phyloP scores from a whole-genome alignment of 2,888 invertebrate species.

The Plebejus melissa region DNA sequence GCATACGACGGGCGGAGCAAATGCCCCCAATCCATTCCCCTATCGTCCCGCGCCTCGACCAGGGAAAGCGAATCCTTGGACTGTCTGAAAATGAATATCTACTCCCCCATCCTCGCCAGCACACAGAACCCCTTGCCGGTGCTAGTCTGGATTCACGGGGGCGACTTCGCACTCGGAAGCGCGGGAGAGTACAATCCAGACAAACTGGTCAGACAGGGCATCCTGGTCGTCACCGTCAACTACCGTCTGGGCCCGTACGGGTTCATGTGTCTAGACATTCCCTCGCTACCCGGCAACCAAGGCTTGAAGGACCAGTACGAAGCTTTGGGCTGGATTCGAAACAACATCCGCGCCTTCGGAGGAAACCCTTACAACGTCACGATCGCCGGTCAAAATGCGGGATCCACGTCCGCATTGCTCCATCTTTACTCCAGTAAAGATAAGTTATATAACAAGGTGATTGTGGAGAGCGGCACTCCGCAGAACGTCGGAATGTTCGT shows the following conservation, averaged over 20 bases:
- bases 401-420: conserved; percentile 57
- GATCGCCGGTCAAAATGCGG: conserved; percentile 63
- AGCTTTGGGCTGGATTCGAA: conserved; percentile 62
- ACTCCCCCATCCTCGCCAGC: conserved; percentile 58
- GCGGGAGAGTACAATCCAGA: conserved; percentile 51
- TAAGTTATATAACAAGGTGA: conserved; percentile 63
- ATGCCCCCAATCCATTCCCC: conserved; percentile 55
- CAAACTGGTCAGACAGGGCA: conserved; percentile 56
- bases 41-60: conserved; percentile 34
- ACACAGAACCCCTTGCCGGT: conserved; percentile 60
- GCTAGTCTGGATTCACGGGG: conserved; percentile 68
- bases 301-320: conserved; percentile 66
- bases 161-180: conserved; percentile 54
- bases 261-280: conserved; percentile 64
- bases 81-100: conserved; percentile 83
- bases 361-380: conserved; percentile 69
- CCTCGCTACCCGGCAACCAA: conserved; percentile 63
- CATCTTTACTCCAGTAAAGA: conserved; percentile 62
- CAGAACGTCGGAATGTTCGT: conserved; percentile 60
- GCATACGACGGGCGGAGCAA: conserved; percentile 56
- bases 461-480: conserved; percentile 65
- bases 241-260: conserved; percentile 70
- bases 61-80: conserved; percentile 62
- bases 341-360: conserved; percentile 63
- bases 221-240: conserved; percentile 64